Conservation (phyloP, 2,888 invertebrate genomes). For the Drosophila histrio region DNA sequence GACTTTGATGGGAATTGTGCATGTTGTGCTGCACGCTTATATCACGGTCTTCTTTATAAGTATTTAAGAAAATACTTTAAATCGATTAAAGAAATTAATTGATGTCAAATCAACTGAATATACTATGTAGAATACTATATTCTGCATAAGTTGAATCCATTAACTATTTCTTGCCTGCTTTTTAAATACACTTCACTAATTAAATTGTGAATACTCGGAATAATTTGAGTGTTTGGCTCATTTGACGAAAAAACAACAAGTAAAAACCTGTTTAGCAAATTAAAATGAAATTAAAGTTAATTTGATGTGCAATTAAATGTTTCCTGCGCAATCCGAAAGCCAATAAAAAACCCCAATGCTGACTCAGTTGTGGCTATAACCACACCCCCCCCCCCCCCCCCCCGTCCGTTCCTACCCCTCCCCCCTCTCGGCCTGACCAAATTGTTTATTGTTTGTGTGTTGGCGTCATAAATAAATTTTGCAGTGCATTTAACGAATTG, state of each 20-base stretch:
- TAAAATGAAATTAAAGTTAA: conserved; percentile 66
- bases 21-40: no score
- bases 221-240: conserved; percentile 2
- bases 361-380: conserved; percentile 48
- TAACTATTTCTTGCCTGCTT: neutral
- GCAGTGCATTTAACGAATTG: conserved; percentile 77
- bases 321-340: conserved; percentile 13
- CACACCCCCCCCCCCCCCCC: neutral
- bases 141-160: neutral
- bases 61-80: no score
- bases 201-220: conserved; percentile 12
- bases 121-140: neutral
- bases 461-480: conserved; percentile 74
- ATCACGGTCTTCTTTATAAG: no score
- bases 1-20: no score
- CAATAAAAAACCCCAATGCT: conserved; percentile 38
- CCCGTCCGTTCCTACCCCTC: neutral
- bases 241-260: conserved; percentile 14
- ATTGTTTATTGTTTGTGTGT: conserved; percentile 66
- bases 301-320: conserved; percentile 71
- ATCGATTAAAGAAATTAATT: no score
- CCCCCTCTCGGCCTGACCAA: conserved; percentile 9
- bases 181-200: conserved; percentile 3
- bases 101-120: no score
- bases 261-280: conserved; percentile 63